Percentiles rank a stretch among this genome's conserved stretches.
Evolutionary conservation across 2,888 invertebrate genomes (phyloP).

Genomic region (Oligia fasciuncula): DNA sequence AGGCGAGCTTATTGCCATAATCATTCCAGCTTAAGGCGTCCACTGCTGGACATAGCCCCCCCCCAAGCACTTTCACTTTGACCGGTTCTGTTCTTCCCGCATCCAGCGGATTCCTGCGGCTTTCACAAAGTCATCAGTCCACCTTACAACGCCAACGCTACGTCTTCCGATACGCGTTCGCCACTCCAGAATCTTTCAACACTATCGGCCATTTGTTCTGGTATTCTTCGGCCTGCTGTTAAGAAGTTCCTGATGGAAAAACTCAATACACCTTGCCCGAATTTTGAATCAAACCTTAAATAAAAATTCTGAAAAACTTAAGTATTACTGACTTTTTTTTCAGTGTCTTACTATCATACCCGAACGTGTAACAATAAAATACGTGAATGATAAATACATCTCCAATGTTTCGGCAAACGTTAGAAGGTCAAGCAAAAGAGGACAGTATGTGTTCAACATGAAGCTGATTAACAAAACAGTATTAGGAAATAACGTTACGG

Average conservation of each 20-base stretch:
- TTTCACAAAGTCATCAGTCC: background rate
- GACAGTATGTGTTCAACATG: conserved; percentile 45
- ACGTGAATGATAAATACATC: conserved; percentile 38
- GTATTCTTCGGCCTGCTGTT: background rate
- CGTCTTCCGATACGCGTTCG: no score
- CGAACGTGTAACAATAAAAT: conserved; percentile 34
- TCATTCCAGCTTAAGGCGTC: background rate
- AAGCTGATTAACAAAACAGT: conserved; percentile 15
- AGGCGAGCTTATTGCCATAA: background rate
- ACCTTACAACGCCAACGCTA: background rate
- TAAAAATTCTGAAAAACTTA: background rate
- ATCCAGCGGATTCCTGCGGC: background rate
- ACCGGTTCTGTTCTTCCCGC: no score
- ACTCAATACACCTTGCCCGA: background rate
- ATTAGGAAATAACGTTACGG: conserved; percentile 47
- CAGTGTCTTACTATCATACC: conserved; percentile 46
- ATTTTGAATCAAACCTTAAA: background rate
- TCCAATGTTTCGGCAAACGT: conserved; percentile 23
- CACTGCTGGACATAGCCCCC: background rate
- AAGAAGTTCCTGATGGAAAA: background rate
- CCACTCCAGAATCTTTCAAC: background rate
- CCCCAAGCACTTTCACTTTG: background rate
- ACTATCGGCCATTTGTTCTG: background rate
- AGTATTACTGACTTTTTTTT: background rate
- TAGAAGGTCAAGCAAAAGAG: conserved; percentile 37